phyloP scores from a whole-genome alignment of 2,797 vertebrate species.

The Falco cherrug region DNA sequence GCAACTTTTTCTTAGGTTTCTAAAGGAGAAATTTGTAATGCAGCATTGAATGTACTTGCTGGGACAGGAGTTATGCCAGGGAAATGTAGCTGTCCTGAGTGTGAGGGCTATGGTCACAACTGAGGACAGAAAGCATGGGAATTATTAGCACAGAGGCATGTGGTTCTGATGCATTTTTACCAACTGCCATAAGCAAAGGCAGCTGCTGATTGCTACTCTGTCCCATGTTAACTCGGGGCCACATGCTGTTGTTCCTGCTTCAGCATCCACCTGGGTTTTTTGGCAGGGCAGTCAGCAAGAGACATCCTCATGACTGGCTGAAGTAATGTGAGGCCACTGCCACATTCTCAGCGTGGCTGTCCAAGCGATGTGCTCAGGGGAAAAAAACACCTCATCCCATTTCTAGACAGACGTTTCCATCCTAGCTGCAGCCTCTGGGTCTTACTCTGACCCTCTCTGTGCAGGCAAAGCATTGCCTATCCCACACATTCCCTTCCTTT shows the following conservation, averaged over 20 bases:
- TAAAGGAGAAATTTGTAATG: neutral
- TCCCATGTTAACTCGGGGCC: neutral
- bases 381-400: neutral
- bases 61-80: neutral
- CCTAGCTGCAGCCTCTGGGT: neutral
- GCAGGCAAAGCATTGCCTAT: neutral
- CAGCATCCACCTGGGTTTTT: neutral
- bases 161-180: neutral
- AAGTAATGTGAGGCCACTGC: accelerated
- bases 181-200: neutral
- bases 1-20: neutral
- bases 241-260: neutral
- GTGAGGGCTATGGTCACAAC: neutral
- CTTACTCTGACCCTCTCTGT: neutral
- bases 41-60: neutral
- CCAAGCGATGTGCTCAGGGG: neutral
- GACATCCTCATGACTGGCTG: neutral
- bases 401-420: neutral
- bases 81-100: neutral
- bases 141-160: neutral
- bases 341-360: neutral
- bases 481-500: neutral
- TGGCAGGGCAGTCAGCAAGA: neutral
- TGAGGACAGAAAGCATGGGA: accelerated
- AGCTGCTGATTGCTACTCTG: neutral